Evolutionary conservation across 2,888 invertebrate species (phyloP).

Genomic region (Scotopteryx bipunctaria): DNA sequence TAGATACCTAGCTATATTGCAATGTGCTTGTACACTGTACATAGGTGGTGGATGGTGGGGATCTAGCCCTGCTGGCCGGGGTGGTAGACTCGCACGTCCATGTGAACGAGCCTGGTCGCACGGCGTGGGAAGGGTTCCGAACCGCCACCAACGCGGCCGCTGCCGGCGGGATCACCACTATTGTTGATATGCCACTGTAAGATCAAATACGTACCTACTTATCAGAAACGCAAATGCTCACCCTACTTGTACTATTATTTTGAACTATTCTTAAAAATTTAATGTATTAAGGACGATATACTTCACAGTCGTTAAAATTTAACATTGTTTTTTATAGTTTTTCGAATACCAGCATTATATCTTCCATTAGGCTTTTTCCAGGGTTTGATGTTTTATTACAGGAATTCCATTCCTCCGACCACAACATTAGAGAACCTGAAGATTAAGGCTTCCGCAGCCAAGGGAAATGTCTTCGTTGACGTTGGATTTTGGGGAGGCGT

Average conservation of each 20-base stretch:
- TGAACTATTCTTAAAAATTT: no score
- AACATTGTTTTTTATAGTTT: constrained; percentile 15
- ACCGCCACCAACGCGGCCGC: constrained; percentile 88
- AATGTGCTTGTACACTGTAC: no score
- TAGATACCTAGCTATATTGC: no score
- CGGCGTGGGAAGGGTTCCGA: constrained; percentile 88
- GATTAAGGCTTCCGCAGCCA: constrained; percentile 83
- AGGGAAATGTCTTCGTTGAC: constrained; percentile 85
- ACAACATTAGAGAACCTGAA: constrained; percentile 85
- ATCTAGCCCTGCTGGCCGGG: constrained; percentile 85
- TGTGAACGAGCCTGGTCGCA: constrained; percentile 88
- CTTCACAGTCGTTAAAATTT: no score
- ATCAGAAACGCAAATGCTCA: no score
- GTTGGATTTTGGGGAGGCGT: constrained; percentile 93
- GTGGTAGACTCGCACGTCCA: constrained; percentile 89
- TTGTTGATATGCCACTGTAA: constrained; percentile 89
- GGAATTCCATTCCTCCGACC: constrained; percentile 89
- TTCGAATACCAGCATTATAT: constrained; percentile 2
- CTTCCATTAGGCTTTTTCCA: background rate
- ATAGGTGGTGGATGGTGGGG: constrained; percentile 63
- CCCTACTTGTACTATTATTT: no score
- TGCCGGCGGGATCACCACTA: constrained; percentile 88
- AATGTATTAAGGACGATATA: no score
- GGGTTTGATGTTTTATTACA: constrained; percentile 55
- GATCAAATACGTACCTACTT: constrained; percentile 34